Base-by-base conservation (phyloP, 2,888 invertebrate species). In the Tetragnatha montana region DNA sequence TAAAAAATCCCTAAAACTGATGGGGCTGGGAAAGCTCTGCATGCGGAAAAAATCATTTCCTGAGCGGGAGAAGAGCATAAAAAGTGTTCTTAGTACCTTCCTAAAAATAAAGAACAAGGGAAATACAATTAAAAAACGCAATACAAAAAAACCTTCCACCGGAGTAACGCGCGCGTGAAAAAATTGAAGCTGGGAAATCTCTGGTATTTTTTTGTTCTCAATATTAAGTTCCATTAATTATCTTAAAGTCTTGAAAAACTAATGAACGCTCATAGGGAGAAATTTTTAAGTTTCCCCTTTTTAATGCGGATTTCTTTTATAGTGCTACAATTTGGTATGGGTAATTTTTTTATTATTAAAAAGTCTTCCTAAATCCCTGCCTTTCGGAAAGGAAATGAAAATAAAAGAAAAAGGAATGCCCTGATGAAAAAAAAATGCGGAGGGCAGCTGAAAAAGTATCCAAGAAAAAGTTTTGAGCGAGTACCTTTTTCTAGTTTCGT, bases 191-290 rank as follows among this genome's bases (percentile, higher is more conserved):
- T 60, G 49, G 69, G 47, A 85, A 85, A 71, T 84, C 76, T 6
- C 10, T 0, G n/a, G 12, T 8, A 12, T 76, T 84, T 82, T n/a
- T 80, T 80, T 80, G 35, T 81, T 70, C 19, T 35, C n/a, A 85
- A 85, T 85, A 79, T 85, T 79, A 85, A 85, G 71, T 78, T 85
- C 78, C 87, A 81, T 87, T 87, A 87, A 81, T 87, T 87, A 87
- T 81, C 81, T 70, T 51, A 75, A 81, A 75, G 81, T 81, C 69
- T 81, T n/a, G 19, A 75, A 81, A 87, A 87, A 87, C 81, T 81
- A 87, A 86, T 86, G 80, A 86, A 80, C 69, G 84, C 35, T 76
- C 10, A 51, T 22, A 84, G 21, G 49, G 12, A 60, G 60, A 60
- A 60, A 21, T 22, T 17, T 75, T 68, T 68, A 76, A 60, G 12